Percentiles rank a stretch among this genome's conserved stretches.
Evolutionary conservation across 2,113 vertebrate species (phyloP).

Genomic region (Channa argus): DNA sequence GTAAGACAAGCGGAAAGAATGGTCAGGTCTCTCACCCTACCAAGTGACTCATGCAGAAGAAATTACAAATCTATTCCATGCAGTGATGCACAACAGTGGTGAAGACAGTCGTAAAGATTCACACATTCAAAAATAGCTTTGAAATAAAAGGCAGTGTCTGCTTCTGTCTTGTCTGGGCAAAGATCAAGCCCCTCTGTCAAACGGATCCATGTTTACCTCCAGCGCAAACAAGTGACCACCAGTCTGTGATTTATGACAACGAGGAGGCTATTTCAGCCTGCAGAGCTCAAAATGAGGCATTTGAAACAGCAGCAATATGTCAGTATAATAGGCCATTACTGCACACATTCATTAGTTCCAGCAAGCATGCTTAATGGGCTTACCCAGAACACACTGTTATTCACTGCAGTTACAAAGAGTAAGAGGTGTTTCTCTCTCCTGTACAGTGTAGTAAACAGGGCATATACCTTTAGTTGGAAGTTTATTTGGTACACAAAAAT

Average conservation of each 20-base stretch:
- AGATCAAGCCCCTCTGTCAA: not conserved
- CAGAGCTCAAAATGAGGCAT: not conserved
- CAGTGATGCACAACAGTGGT: not conserved
- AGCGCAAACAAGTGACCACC: not conserved
- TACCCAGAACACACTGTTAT: not conserved
- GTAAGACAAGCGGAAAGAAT: not conserved
- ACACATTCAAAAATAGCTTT: not conserved
- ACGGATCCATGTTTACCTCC: not conserved
- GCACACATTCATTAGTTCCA: not conserved
- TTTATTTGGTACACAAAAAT: no score
- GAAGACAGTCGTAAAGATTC: not conserved
- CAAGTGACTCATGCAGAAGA: conserved; percentile 4
- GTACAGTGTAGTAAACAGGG: not conserved
- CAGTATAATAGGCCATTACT: not conserved
- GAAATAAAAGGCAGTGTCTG: not conserved
- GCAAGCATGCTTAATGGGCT: not conserved
- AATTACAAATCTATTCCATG: not conserved
- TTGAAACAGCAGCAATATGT: not conserved
- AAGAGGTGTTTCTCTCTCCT: no score
- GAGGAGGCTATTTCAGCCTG: not conserved
- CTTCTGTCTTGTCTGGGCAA: not conserved
- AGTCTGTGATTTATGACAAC: not conserved
- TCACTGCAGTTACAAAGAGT: no score
- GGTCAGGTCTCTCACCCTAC: not conserved
- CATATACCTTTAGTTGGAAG: not conserved